These are phyloP conservation scores for Leptosomus discolor DNA, from an alignment of 2,113 vertebrate genomes.

Conservation along the genomic window DNA sequence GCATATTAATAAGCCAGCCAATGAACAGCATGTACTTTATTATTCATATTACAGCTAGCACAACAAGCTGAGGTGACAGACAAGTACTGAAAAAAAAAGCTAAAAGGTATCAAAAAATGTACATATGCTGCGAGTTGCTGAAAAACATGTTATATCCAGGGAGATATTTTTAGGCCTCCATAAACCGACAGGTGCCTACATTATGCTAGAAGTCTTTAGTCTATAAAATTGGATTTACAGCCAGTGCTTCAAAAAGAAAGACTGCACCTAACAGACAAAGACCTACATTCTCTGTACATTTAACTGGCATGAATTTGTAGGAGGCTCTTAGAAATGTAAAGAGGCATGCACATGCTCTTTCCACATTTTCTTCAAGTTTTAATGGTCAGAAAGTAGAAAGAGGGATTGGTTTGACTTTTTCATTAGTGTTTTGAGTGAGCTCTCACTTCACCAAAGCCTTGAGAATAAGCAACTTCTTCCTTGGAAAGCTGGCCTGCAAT, in stretches of 20 bases:
- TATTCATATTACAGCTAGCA: neutral
- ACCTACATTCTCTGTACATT: neutral
- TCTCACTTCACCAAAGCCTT: neutral
- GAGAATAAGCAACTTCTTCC: neutral
- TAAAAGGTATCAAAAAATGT: neutral
- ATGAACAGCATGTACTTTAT: neutral
- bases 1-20: conserved; percentile 9
- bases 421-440: neutral
- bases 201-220: neutral
- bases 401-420: neutral
- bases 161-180: conserved; percentile 39
- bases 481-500: neutral
- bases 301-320: neutral
- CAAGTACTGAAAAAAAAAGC: neutral
- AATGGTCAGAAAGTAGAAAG: neutral
- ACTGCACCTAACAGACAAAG: neutral
- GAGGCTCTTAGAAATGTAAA: neutral
- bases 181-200: conserved; percentile 40
- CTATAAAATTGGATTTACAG: conserved; percentile 32
- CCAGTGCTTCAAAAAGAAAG: neutral
- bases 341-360: neutral
- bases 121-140: conserved; percentile 12
- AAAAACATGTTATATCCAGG: conserved; percentile 22
- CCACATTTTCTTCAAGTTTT: neutral
- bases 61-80: conserved; percentile 43